These are phyloP conservation scores for Pandemis cinnamomeana DNA, from an alignment of 2,888 invertebrate genomes.

Conservation along the genomic window DNA sequence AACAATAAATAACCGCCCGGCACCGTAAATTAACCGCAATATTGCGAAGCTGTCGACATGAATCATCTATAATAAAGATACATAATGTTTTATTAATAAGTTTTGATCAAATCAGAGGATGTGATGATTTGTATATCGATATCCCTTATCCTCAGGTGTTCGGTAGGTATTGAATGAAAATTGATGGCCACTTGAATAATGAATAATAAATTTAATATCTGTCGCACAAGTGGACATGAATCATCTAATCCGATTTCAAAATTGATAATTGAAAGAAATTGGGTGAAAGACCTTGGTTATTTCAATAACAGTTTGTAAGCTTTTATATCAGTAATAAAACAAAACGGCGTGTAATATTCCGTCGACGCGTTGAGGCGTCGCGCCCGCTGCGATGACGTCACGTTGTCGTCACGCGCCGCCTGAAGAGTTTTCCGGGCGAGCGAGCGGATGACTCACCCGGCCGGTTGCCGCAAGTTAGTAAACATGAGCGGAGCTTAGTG, in stretches of 20 bases:
- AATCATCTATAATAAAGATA: conserved; percentile 44
- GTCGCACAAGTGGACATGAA: conserved; percentile 10
- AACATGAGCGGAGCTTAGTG: conserved; percentile 8
- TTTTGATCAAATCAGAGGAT: conserved; percentile 9
- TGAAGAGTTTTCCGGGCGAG: conserved; percentile 73
- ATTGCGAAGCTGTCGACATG: conserved; percentile 50
- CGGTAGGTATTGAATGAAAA: not conserved
- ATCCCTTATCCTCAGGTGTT: conserved; percentile 11
- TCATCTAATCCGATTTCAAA: not conserved
- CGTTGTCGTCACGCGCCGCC: conserved; percentile 64
- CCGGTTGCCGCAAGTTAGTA: conserved; percentile 49
- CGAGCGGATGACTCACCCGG: conserved; percentile 61
- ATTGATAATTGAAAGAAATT: not conserved
- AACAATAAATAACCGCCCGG: conserved; percentile 56
- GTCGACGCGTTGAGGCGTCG: conserved; percentile 50
- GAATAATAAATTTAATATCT: not conserved
- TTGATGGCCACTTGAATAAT: conserved; percentile 17
- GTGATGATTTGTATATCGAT: not conserved
- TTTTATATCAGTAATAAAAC: conserved; percentile 46
- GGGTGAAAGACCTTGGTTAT: not conserved
- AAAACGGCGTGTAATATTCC: conserved; percentile 51
- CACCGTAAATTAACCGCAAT: conserved; percentile 50
- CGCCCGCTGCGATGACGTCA: conserved; percentile 49
- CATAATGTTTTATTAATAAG: conserved; percentile 33
- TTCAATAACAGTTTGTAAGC: not conserved